Evolutionary conservation across 2,888 invertebrate genomes (phyloP).

Genomic region (Dicranocentrus wangi): DNA sequence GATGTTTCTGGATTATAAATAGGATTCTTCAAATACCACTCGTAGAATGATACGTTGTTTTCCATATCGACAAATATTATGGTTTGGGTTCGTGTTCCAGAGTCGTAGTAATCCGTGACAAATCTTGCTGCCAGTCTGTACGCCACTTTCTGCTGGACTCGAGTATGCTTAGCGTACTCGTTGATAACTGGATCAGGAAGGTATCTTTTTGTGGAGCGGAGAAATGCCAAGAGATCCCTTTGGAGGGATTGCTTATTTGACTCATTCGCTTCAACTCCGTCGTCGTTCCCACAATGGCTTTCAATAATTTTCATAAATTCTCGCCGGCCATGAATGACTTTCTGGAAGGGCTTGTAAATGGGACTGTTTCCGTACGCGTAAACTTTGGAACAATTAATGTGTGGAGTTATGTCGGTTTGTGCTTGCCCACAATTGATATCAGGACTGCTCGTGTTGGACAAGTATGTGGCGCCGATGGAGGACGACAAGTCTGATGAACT

Average conservation of each 20-base stretch:
- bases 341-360: constrained; percentile 28
- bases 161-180: constrained; percentile 27
- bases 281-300: constrained; percentile 1
- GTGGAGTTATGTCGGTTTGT: constrained; percentile 21
- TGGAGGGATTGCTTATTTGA: constrained; percentile 19
- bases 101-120: constrained; percentile 47
- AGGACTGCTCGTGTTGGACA: constrained; percentile 12
- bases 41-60: constrained; percentile 80
- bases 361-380: constrained; percentile 47
- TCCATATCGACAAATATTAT: constrained; percentile 81
- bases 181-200: constrained; percentile 37
- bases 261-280: constrained; percentile 22
- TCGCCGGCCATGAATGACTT: constrained; percentile 23
- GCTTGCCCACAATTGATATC: constrained; percentile 16
- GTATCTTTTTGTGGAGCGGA: constrained; percentile 19
- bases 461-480: constrained; percentile 20
- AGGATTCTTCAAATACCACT: constrained; percentile 78
- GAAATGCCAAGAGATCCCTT: constrained; percentile 35
- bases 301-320: constrained; percentile 35
- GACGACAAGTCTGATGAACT: not conserved
- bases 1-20: constrained; percentile 71
- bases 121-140: constrained; percentile 31
- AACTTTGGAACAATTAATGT: constrained; percentile 8
- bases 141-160: constrained; percentile 32
- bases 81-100: constrained; percentile 79